phyloP scores from a whole-genome alignment of 2,797 vertebrate species.

The Spinus pinus region DNA sequence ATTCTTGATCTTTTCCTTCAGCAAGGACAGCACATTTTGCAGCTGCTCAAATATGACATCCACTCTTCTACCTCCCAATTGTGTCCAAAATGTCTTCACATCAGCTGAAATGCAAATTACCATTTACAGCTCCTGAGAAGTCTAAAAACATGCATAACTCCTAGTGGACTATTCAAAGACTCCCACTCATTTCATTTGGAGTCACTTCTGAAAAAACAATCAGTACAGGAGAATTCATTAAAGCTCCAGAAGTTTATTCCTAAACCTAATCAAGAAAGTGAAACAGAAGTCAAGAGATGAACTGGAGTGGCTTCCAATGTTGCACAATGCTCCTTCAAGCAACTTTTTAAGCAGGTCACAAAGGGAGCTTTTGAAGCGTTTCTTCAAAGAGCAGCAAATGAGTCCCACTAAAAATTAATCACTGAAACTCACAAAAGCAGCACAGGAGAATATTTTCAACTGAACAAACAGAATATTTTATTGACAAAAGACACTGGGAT shows the following conservation, averaged over 20 bases:
- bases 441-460: background rate
- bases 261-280: background rate
- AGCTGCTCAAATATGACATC: conserved; percentile 80
- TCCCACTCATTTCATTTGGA: background rate
- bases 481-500: background rate
- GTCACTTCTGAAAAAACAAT: background rate
- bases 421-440: background rate
- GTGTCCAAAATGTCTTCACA: conserved; percentile 82
- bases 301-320: background rate
- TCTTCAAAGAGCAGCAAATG: background rate
- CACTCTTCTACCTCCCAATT: conserved; percentile 74
- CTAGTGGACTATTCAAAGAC: background rate
- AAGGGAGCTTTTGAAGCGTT: background rate
- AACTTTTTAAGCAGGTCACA: background rate
- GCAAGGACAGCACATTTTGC: conserved; percentile 70
- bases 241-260: background rate
- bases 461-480: background rate
- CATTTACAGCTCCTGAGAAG: background rate
- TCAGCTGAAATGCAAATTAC: conserved; percentile 74
- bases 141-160: background rate
- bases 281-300: background rate
- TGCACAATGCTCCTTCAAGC: background rate
- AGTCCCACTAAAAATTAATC: background rate
- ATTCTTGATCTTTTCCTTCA: conserved; percentile 82
- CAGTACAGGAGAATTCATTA: background rate